Evolutionary conservation across 2,888 invertebrate species (phyloP), one percentile per base, ranked within the genome.

Genomic region (Brachyopa scutellaris): DNA sequence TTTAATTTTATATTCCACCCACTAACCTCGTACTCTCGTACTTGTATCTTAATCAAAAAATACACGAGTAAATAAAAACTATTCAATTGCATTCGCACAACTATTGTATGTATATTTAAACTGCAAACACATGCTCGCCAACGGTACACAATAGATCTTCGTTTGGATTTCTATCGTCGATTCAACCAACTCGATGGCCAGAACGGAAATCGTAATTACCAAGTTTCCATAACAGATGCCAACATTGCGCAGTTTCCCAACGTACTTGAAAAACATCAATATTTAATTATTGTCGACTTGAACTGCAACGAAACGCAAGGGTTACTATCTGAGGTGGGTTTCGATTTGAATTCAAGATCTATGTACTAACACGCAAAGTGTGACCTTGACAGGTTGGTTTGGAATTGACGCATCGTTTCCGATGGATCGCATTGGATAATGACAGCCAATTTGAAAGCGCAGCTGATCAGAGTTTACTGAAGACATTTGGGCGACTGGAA

Each of bases 241-340:
- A 53, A 13, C 13, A 47, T 84, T 31, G 19, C 59, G 1, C 9
- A 84, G 57, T 83, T 86, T 64, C 85, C 86, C 23, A 66, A 79
- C 29, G 83, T 84, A n/a, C 72, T 73, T 11, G 85, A 86, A 15
- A 84, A 85, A 51, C 85, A 85, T 70, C 83, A 82, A 13, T 76
- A 85, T 40, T 73, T 86, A 51, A 86, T 87, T 47, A 69, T 87
- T 21, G 67, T 85, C 7, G 87, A 87, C 72, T 73, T 86, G 33
- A 73, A 77, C 6, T 84, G 84, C 69, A 57, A 33, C 23, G 26
- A 74, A 61, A 84, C 84, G 15, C 53, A 64, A n/a, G 53, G 47
- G 36, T 51, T 83, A 59, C 38, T 84, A 11, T 42, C 45, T 21
- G 69, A 74, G 55, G 79, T 84, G 29, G 17, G 59, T 72, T 47